phyloP scores from a whole-genome alignment of 2,888 invertebrate genomes.

The Pseudoips prasinana region DNA sequence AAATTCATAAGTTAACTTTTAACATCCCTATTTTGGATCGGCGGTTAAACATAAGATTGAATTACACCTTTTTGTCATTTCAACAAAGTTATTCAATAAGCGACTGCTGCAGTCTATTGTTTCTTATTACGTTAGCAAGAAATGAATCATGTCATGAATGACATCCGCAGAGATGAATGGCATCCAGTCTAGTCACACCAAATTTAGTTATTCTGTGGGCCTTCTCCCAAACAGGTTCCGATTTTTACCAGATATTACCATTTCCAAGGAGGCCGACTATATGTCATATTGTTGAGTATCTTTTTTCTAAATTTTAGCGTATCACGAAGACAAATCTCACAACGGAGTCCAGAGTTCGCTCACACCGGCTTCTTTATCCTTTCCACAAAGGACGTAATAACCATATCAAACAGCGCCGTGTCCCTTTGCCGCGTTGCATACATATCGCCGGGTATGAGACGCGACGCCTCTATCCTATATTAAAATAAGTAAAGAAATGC shows the following conservation, averaged over 20 bases:
- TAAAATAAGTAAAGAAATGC: conserved; percentile 72
- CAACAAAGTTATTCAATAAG: conserved; percentile 20
- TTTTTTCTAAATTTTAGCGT: conserved; percentile 72
- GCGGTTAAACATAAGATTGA: conserved; percentile 11
- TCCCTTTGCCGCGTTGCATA: conserved; percentile 76
- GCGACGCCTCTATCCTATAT: conserved; percentile 63
- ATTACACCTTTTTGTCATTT: conserved; percentile 21
- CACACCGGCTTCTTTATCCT: conserved; percentile 68
- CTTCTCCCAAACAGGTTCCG: conserved; percentile 60
- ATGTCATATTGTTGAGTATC: conserved; percentile 39
- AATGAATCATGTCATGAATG: conserved; percentile 56
- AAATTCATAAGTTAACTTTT: too few relatives aligned
- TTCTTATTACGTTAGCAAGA: conserved; percentile 26
- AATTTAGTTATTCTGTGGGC: conserved; percentile 56
- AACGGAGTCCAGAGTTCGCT: conserved; percentile 51
- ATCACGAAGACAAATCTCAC: conserved; percentile 75
- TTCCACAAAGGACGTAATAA: conserved; percentile 78
- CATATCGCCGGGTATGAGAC: conserved; percentile 59
- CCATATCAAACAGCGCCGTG: conserved; percentile 80
- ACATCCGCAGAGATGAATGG: conserved; percentile 56
- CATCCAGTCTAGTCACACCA: conserved; percentile 60
- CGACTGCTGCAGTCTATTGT: conserved; percentile 24
- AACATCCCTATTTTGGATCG: too few relatives aligned
- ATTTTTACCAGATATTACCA: conserved; percentile 60
- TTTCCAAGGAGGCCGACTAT: conserved; percentile 66